Evolutionary conservation across 2,113 vertebrate genomes (phyloP), one percentile per base, ranked within the genome.

Genomic region (Pluvianellus socialis): DNA sequence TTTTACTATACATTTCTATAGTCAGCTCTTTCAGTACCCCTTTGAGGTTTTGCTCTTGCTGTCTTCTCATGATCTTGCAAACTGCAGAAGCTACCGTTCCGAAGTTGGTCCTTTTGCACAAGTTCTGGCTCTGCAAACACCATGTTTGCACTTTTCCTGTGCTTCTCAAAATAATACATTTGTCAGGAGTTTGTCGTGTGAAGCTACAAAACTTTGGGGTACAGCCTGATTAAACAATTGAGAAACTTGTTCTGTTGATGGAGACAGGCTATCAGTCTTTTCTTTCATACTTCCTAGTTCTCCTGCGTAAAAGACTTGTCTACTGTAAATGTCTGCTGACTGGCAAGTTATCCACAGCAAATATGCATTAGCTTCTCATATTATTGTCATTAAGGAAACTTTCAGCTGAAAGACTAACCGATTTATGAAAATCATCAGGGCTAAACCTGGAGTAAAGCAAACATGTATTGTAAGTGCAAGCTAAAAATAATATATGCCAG

Each of bases 81-180:
- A 6, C 0, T 58, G 26, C 4, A 6, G 55, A 22, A 79, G 21
- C 15, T n/a, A 3, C 38, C 4, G 3, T 23, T 91, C 40, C 68
- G 26, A 75, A 88, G 40, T 2, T 35, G 40, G 8, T 49, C 13
- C 42, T 85, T 79, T 26, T 45, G 42, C 21, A 45, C 6, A 18
- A 26, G 4, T 55, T 74, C 26, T 79, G 32, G 11, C 19, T 52
- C 73, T 81, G 12, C 9, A 27, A n/a, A 49, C 7, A 16, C 24
- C 0, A 0, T 3, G 42, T 70, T 44, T 68, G 13, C 40, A 47
- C 21, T 86, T 32, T 49, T 23, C 21, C 20, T 1, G 0, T 38
- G 2, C 17, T 56, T 56, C 12, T 61, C 11, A 68, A 67, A 90
- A 49, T 35, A 61, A 44, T 5, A 20, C 3, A 2, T 12, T 45